These are phyloP conservation scores for Cephus spinipes DNA, from an alignment of 2,888 invertebrate species.

Conservation along the genomic window DNA sequence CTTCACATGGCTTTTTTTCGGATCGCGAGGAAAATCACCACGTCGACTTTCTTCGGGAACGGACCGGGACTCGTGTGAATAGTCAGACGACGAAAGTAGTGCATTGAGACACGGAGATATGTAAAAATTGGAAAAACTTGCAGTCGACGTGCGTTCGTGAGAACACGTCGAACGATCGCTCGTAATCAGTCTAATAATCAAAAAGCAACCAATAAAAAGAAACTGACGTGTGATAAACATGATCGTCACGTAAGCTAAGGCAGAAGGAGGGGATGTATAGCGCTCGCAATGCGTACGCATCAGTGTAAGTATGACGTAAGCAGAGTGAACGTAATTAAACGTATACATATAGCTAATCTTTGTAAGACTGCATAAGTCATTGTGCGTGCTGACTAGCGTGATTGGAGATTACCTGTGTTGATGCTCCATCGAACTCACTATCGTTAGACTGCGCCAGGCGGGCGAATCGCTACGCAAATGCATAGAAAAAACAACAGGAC, in stretches of 20 bases:
- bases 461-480: background rate
- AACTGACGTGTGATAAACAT: constrained; percentile 29
- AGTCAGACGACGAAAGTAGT: background rate
- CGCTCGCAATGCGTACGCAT: background rate
- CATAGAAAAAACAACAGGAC: background rate
- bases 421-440: constrained; percentile 28
- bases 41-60: background rate
- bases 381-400: background rate
- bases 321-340: background rate
- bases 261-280: background rate
- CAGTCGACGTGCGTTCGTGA: background rate
- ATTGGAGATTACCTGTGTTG: constrained; percentile 25
- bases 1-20: background rate
- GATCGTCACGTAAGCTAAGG: constrained; percentile 12
- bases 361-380: constrained; percentile 7
- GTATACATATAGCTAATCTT: background rate
- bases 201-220: constrained; percentile 31
- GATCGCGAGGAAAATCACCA: background rate
- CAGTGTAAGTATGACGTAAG: background rate
- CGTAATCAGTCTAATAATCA: constrained; percentile 23
- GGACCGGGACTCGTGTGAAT: background rate
- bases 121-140: background rate
- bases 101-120: background rate
- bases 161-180: background rate
- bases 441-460: background rate